Conservation (phyloP, 2,888 invertebrate species). For the Erebia ligea region DNA sequence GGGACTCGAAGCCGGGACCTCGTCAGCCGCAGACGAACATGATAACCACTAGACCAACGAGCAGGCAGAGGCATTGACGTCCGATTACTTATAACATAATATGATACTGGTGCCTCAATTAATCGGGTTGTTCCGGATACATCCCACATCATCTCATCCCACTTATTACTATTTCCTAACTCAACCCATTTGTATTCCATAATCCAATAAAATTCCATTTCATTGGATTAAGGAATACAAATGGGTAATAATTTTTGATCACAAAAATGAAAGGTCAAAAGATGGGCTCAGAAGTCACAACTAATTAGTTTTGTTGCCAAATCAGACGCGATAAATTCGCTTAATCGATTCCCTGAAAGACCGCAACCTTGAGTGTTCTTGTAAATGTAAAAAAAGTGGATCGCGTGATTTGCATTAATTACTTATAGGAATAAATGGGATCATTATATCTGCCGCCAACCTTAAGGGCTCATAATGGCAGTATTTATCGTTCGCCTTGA, state of each 20-base stretch:
- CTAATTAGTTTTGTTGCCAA: constrained; percentile 5
- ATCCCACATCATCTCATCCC: too few relatives aligned
- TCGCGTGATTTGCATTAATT: constrained; percentile 29
- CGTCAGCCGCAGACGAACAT: too few relatives aligned
- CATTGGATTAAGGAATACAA: background rate
- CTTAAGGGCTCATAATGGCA: constrained; percentile 5
- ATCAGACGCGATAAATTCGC: constrained; percentile 11
- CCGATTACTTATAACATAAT: too few relatives aligned
- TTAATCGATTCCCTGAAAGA: constrained; percentile 22
- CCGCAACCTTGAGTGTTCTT: constrained; percentile 17
- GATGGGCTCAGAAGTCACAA: background rate
- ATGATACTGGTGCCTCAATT: too few relatives aligned
- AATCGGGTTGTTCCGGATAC: too few relatives aligned
- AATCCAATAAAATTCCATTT: background rate
- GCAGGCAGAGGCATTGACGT: too few relatives aligned
- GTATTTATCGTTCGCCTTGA: constrained; percentile 5
- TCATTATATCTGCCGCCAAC: constrained; percentile 9
- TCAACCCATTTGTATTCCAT: too few relatives aligned
- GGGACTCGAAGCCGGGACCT: too few relatives aligned
- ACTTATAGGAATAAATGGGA: constrained; percentile 22
- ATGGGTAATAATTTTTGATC: too few relatives aligned
- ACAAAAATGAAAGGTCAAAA: background rate
- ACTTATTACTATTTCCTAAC: too few relatives aligned
- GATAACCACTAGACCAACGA: too few relatives aligned
- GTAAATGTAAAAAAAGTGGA: constrained; percentile 11